Conservation (phyloP, 1,140 invertebrate genomes). For the Lepidurus couesii region DNA sequence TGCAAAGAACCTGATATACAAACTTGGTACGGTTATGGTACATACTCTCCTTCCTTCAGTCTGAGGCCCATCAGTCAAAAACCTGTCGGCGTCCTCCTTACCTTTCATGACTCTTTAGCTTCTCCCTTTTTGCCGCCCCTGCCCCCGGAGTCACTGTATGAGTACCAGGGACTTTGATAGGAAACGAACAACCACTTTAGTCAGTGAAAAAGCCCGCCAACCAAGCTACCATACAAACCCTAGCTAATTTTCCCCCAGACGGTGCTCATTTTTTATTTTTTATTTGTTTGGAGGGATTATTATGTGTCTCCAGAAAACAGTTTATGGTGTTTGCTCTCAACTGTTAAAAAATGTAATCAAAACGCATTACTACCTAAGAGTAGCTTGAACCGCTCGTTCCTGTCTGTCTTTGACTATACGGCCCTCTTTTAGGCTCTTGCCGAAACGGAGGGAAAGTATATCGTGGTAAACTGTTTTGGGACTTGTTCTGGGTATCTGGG, state of each 20-base stretch:
- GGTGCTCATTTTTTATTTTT: background rate
- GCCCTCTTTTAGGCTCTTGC: no score
- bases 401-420: background rate
- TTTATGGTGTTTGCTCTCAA: background rate
- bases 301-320: background rate
- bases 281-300: background rate
- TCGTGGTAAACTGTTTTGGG: background rate
- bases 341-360: conserved; percentile 13
- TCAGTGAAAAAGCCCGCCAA: no score
- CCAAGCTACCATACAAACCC: no score
- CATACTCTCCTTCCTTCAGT: background rate
- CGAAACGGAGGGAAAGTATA: background rate
- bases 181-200: no score
- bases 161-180: no score
- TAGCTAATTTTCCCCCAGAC: background rate
- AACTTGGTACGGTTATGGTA: background rate
- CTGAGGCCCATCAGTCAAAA: conserved; percentile 9
- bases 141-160: no score
- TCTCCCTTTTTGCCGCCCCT: background rate
- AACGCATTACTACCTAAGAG: background rate
- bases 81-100: conserved; percentile 20
- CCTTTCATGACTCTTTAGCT: background rate
- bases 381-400: background rate
- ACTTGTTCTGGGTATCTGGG: background rate
- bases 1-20: background rate